Conservation (phyloP, 2,113 vertebrate genomes). For the Laticauda laticaudata region DNA sequence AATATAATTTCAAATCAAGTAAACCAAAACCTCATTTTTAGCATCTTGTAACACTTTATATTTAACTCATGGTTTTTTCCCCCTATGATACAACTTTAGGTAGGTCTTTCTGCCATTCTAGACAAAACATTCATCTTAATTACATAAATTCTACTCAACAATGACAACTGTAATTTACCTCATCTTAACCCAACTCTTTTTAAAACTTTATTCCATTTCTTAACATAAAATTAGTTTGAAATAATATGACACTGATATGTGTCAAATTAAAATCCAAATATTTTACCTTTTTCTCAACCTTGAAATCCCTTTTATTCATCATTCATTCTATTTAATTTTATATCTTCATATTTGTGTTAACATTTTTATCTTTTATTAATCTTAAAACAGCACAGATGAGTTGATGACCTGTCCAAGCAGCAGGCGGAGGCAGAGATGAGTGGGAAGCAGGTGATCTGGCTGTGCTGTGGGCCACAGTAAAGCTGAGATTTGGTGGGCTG, state of each 20-base stretch:
- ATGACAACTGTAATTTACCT: neutral
- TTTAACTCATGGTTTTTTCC: neutral
- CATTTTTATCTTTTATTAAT: neutral
- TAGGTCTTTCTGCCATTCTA: neutral
- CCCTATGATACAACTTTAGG: neutral
- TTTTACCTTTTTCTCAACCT: neutral
- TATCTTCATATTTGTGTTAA: neutral
- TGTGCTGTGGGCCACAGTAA: no score
- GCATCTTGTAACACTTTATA: neutral
- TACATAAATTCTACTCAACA: neutral
- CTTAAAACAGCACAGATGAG: no score
- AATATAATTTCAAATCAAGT: neutral
- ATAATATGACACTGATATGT: neutral
- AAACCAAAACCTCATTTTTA: neutral
- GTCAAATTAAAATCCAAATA: neutral
- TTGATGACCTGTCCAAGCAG: no score
- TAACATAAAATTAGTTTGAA: neutral
- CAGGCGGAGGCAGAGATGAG: no score
- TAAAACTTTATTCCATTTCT: neutral
- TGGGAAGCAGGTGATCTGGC: no score
- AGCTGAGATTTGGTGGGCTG: no score
- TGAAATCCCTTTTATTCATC: neutral
- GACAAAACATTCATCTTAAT: neutral
- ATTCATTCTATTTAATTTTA: neutral
- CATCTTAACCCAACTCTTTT: neutral